These are phyloP conservation scores for Drosophila tsacasi DNA, from an alignment of 1,140 invertebrate genomes.

Conservation along the genomic window DNA sequence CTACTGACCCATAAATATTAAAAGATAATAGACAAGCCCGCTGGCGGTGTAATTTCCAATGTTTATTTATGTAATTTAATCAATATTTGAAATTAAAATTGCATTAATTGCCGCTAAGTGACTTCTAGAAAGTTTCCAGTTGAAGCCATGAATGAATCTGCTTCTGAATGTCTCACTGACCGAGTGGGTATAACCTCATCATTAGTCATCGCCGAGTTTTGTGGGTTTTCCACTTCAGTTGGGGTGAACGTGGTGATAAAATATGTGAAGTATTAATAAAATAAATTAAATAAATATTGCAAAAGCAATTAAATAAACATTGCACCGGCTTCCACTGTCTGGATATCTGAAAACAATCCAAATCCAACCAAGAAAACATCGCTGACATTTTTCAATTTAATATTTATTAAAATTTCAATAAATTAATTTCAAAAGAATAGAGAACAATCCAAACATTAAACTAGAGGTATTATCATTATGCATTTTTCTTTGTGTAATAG, in stretches of 20 bases:
- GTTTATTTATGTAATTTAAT: constrained; percentile 10
- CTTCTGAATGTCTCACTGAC: not conserved
- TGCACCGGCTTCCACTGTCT: too few relatives aligned
- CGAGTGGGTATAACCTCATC: constrained; percentile 24
- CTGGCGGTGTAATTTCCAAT: constrained; percentile 13
- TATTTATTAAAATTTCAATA: constrained; percentile 80
- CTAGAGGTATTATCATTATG: constrained; percentile 74
- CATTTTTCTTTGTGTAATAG: constrained; percentile 51
- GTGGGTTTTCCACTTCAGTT: constrained; percentile 2
- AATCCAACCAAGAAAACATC: constrained; percentile 1
- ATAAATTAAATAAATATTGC: not conserved
- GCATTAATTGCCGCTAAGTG: not conserved
- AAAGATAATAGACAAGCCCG: constrained; percentile 27
- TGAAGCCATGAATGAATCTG: constrained; percentile 14
- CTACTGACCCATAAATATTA: constrained; percentile 39
- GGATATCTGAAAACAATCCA: not conserved
- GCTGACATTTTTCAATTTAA: not conserved
- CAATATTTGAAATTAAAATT: constrained; percentile 16
- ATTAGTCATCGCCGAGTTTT: constrained; percentile 23
- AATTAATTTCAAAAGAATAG: constrained; percentile 79
- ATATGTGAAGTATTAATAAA: not conserved
- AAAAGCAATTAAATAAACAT: not conserved
- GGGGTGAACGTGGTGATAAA: not conserved
- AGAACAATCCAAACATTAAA: constrained; percentile 82
- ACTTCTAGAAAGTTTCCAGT: constrained; percentile 10